Conservation (phyloP, 1,140 invertebrate species). For the Diprion similis region DNA sequence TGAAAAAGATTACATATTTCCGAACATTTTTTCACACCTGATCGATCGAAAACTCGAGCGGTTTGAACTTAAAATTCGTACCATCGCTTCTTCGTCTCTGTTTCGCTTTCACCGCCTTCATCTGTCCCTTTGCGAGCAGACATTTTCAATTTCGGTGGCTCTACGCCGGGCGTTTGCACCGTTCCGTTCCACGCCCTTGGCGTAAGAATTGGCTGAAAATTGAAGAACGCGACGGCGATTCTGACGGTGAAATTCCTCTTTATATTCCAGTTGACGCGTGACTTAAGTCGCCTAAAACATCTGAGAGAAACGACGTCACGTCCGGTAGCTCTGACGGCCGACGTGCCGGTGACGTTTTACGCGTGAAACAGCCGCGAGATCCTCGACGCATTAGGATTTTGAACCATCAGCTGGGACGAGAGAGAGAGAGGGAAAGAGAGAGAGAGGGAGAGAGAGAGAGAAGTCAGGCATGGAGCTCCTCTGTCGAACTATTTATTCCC, state of each 20-base stretch:
- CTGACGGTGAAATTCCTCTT: neutral
- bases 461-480: conserved; percentile 24
- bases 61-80: neutral
- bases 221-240: conserved; percentile 9
- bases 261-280: conserved; percentile 7
- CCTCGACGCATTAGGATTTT: neutral
- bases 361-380: neutral
- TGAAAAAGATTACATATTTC: too few relatives aligned
- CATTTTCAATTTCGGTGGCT: conserved; percentile 11
- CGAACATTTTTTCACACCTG: too few relatives aligned
- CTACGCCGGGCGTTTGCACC: neutral
- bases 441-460: conserved; percentile 19
- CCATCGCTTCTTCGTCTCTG: neutral
- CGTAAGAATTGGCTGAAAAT: conserved; percentile 20
- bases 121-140: neutral
- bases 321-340: conserved; percentile 32
- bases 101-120: neutral
- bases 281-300: conserved; percentile 24
- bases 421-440: conserved; percentile 12
- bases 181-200: neutral
- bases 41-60: neutral
- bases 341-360: conserved; percentile 29
- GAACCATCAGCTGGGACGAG: conserved; percentile 21
- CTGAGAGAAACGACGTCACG: conserved; percentile 31
- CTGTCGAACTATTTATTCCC: conserved; percentile 59